These are phyloP conservation scores for Aphodius granarius DNA, from an alignment of 2,888 invertebrate species.

Conservation along the genomic window DNA sequence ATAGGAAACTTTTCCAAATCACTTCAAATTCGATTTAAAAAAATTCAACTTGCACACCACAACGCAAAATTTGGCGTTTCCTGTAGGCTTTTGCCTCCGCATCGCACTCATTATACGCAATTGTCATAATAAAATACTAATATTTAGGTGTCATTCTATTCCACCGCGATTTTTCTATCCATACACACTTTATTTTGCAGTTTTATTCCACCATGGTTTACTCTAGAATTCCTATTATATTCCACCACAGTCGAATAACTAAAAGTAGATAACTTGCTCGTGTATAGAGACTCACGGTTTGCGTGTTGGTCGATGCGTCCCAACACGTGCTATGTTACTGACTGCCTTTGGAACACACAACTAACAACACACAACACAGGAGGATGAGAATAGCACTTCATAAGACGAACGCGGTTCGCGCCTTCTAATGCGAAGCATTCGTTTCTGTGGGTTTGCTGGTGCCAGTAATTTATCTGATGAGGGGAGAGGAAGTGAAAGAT, in stretches of 20 bases:
- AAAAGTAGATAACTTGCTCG: not conserved
- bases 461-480: slow-evolving; percentile 11
- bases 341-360: not conserved
- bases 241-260: not conserved
- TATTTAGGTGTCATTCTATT: not conserved
- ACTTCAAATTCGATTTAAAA: not conserved
- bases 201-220: no score
- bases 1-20: not conserved
- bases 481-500: not conserved
- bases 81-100: slow-evolving; percentile 6
- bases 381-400: slow-evolving; percentile 11
- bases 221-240: no score
- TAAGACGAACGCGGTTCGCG: not conserved
- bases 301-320: slow-evolving; percentile 10
- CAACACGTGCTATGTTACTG: slow-evolving; percentile 23
- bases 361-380: slow-evolving; percentile 2
- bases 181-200: no score
- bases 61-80: slow-evolving; percentile 23
- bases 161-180: no score
- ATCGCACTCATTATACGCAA: slow-evolving; percentile 20
- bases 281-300: not conserved
- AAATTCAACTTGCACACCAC: not conserved
- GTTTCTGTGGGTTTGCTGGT: not conserved
- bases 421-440: slow-evolving; percentile 7
- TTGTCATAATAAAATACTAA: not conserved